Conservation (phyloP, 2,888 invertebrate genomes). For the Drosophila falleni region DNA sequence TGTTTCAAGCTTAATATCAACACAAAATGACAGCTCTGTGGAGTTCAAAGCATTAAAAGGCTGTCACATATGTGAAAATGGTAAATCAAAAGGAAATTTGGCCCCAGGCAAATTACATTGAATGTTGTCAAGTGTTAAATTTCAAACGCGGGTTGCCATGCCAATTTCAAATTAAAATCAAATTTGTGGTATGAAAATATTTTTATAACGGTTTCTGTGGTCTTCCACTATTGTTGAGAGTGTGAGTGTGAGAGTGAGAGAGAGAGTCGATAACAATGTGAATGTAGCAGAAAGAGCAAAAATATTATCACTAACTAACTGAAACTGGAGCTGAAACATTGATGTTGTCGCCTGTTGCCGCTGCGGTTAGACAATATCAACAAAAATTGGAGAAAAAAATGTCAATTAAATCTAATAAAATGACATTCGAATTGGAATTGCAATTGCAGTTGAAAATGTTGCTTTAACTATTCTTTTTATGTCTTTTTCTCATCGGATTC, state of each 20-base stretch:
- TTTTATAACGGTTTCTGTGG: constrained; percentile 42
- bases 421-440: constrained; percentile 46
- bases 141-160: constrained; percentile 34
- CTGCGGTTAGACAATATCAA: constrained; percentile 25
- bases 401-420: constrained; percentile 66
- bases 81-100: background rate
- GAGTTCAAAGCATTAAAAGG: constrained; percentile 4
- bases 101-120: constrained; percentile 8
- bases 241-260: background rate
- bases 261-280: background rate
- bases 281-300: background rate
- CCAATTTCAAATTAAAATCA: constrained; percentile 64
- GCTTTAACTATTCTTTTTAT: no score
- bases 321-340: constrained; percentile 14
- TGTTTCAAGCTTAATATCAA: background rate
- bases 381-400: constrained; percentile 6
- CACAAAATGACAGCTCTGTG: background rate
- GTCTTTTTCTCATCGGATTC: constrained; percentile 22
- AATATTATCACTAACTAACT: constrained; percentile 20
- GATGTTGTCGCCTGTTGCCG: constrained; percentile 36
- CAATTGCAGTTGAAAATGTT: constrained; percentile 28
- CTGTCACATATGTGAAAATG: constrained; percentile 11
- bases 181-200: constrained; percentile 48
- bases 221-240: background rate
- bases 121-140: constrained; percentile 32